Conservation (phyloP, 2,797 vertebrate genomes). For the Cyclura pinguis region DNA sequence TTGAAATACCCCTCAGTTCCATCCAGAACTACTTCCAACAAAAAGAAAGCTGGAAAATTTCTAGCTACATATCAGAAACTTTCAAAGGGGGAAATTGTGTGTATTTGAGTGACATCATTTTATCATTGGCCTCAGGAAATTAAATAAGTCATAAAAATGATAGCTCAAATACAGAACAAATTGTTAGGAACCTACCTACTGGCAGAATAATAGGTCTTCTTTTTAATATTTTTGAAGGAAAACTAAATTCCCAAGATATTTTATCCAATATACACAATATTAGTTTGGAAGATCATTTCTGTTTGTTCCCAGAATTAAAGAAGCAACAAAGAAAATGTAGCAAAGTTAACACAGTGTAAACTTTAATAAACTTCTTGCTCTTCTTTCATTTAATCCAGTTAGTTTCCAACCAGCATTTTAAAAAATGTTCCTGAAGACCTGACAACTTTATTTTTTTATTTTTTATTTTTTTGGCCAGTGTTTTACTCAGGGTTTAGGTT, state of each 20-base stretch:
- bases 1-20: neutral
- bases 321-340: slow-evolving; percentile 68
- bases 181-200: slow-evolving; percentile 46
- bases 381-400: neutral
- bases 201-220: slow-evolving; percentile 56
- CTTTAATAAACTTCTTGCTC: slow-evolving; percentile 33
- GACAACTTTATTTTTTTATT: too few species aligned
- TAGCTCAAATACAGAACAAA: slow-evolving; percentile 59
- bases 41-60: slow-evolving; percentile 23
- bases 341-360: slow-evolving; percentile 57
- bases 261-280: slow-evolving; percentile 68
- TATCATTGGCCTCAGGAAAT: slow-evolving; percentile 46
- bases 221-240: slow-evolving; percentile 53
- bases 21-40: slow-evolving; percentile 5
- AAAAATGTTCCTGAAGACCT: slow-evolving; percentile 55
- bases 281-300: slow-evolving; percentile 42
- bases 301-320: slow-evolving; percentile 68
- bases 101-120: slow-evolving; percentile 45
- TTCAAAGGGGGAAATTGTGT: neutral
- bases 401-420: neutral
- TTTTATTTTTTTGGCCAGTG: neutral
- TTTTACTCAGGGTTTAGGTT: slow-evolving; percentile 47
- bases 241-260: slow-evolving; percentile 56
- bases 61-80: slow-evolving; percentile 22
- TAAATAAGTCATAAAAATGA: slow-evolving; percentile 52